A percentile compares a stretch with the other conserved stretches of the same genome.
phyloP scores from a whole-genome alignment of 2,888 invertebrate species.

The Horisme vitalbata region DNA sequence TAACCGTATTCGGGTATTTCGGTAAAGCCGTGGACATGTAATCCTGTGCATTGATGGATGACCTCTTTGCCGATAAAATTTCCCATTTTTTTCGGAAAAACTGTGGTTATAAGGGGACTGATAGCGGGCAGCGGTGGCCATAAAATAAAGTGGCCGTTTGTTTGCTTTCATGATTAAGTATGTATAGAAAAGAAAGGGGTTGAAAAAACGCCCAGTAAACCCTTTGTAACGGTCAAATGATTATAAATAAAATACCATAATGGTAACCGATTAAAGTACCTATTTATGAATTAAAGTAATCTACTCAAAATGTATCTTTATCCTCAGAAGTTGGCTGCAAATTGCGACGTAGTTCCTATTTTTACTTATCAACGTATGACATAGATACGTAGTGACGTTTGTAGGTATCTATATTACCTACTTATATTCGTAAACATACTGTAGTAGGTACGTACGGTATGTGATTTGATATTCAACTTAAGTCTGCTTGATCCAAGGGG shows the following conservation, averaged over 20 bases:
- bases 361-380: too few species aligned
- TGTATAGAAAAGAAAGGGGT: slow-evolving; percentile 28
- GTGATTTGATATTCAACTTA: slow-evolving; percentile 12
- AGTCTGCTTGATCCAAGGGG: slow-evolving; percentile 39
- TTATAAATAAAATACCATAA: slow-evolving; percentile 2
- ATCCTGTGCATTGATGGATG: slow-evolving; percentile 72
- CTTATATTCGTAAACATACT: too few species aligned
- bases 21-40: slow-evolving; percentile 45
- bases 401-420: too few species aligned
- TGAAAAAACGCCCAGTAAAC: slow-evolving; percentile 16
- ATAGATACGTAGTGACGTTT: too few species aligned
- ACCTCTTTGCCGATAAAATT: slow-evolving; percentile 56
- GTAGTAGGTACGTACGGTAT: neutral
- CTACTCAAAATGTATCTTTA: too few species aligned
- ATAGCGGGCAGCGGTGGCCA: slow-evolving; percentile 24
- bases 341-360: too few species aligned
- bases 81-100: slow-evolving; percentile 64
- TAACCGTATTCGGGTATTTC: slow-evolving; percentile 53
- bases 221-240: slow-evolving; percentile 12
- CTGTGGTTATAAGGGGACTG: slow-evolving; percentile 24
- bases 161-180: slow-evolving; percentile 34
- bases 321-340: too few species aligned
- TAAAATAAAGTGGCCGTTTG: slow-evolving; percentile 37
- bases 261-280: too few species aligned
- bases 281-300: too few species aligned